Percentiles rank a stretch among this genome's conserved stretches.
Conservation (phyloP, 2,888 invertebrate genomes). For the Oconnorella tubifera region DNA sequence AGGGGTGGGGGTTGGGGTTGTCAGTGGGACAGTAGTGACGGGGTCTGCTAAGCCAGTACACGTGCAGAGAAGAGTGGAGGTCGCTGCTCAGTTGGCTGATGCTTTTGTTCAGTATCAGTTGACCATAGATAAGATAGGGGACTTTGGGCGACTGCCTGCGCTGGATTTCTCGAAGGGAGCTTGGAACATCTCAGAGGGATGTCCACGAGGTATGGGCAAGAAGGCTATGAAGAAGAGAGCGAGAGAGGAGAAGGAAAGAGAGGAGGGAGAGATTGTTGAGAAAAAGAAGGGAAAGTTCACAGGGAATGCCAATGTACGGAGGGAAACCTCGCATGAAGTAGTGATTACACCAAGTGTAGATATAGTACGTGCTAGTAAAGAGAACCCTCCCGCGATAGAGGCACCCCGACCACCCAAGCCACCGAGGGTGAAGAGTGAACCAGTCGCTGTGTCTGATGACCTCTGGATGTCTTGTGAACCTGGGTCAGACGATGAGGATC, state of each 20-base stretch:
- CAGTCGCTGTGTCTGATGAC: constrained; percentile 19
- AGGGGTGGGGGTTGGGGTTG: constrained; percentile 9
- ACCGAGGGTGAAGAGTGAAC: background rate
- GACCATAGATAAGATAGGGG: constrained; percentile 19
- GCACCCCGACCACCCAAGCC: background rate
- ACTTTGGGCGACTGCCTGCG: constrained; percentile 7
- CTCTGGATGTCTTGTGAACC: constrained; percentile 24
- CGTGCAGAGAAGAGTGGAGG: constrained; percentile 18
- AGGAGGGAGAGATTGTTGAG: background rate
- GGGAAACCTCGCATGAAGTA: background rate
- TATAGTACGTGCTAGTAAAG: background rate
- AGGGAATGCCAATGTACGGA: no score
- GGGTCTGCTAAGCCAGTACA: constrained; percentile 4
- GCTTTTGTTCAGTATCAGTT: constrained; percentile 19
- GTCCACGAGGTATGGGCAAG: background rate
- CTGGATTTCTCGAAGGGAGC: background rate
- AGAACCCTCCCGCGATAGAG: background rate
- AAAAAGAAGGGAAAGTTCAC: constrained; percentile 5
- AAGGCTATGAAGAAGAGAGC: constrained; percentile 4
- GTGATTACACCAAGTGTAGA: background rate
- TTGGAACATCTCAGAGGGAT: background rate
- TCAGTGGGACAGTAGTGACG: background rate
- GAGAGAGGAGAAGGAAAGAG: background rate
- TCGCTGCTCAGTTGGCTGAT: constrained; percentile 18
- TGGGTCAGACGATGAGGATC: constrained; percentile 21